These are phyloP conservation scores for Rutpela maculata DNA, from an alignment of 2,888 invertebrate species.

Conservation along the genomic window DNA sequence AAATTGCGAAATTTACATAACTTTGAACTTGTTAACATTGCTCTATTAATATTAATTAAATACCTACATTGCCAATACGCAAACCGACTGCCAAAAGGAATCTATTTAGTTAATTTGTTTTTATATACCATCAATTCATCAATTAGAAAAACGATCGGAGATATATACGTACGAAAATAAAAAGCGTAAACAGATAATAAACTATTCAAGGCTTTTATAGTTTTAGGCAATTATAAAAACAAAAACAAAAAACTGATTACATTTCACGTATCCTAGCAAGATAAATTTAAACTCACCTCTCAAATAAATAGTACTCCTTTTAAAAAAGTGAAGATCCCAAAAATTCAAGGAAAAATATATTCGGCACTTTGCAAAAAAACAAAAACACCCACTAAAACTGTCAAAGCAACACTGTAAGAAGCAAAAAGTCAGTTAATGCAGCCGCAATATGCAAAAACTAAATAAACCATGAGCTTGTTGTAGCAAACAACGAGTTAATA, in stretches of 20 bases:
- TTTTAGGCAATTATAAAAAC: neutral
- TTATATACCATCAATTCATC: conserved; percentile 2
- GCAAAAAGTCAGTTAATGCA: conserved; percentile 1
- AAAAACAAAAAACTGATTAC: neutral
- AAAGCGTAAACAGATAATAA: conserved; percentile 6
- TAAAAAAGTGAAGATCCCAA: conserved; percentile 11
- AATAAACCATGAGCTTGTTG: neutral
- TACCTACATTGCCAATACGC: conserved; percentile 20
- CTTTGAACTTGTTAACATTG: conserved; percentile 33
- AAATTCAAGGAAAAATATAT: conserved; percentile 3
- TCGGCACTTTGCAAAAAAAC: conserved; percentile 18
- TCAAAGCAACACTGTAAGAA: neutral
- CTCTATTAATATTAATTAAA: conserved; percentile 39
- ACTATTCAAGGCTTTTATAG: neutral
- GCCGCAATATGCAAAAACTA: conserved; percentile 9
- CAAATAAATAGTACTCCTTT: conserved; percentile 11
- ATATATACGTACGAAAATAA: neutral
- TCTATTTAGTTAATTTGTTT: neutral
- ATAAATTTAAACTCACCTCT: neutral
- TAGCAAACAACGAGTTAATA: conserved; percentile 8
- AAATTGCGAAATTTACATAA: conserved; percentile 1
- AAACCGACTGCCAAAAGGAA: neutral
- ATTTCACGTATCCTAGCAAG: neutral
- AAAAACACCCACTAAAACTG: conserved; percentile 34
- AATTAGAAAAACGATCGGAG: conserved; percentile 11